These are phyloP conservation scores for Cerceris ruficornis DNA, from an alignment of 2,888 invertebrate species.

Conservation along the genomic window DNA sequence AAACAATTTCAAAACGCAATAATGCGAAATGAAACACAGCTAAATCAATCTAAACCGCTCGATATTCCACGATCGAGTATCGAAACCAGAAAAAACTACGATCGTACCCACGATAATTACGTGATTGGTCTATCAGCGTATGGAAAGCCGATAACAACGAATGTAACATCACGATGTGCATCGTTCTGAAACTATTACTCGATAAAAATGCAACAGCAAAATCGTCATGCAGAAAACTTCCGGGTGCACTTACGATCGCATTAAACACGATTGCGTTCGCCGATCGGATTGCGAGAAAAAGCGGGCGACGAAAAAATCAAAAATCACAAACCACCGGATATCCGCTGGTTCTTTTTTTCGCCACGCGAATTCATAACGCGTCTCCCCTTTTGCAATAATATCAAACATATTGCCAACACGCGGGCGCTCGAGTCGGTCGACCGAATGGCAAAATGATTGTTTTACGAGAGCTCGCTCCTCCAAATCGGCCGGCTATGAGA, in stretches of 20 bases:
- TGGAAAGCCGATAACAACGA: neutral
- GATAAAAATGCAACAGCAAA: neutral
- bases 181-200: slow-evolving; percentile 2
- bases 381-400: slow-evolving; percentile 44
- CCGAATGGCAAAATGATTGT: slow-evolving; percentile 63
- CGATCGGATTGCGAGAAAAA: neutral
- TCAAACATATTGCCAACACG: slow-evolving; percentile 50
- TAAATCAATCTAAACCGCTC: too few relatives aligned
- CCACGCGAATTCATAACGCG: slow-evolving; percentile 46
- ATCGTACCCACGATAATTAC: neutral
- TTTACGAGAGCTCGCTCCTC: slow-evolving; percentile 55
- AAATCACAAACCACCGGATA: neutral
- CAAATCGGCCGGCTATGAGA: slow-evolving; percentile 42
- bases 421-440: slow-evolving; percentile 26
- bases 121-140: neutral
- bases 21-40: too few relatives aligned
- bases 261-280: slow-evolving; percentile 15
- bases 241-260: slow-evolving; percentile 24
- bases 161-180: neutral
- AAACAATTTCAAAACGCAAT: too few relatives aligned
- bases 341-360: slow-evolving; percentile 4
- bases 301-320: neutral
- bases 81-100: neutral
- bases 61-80: neutral
- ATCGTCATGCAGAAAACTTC: neutral